Conservation (phyloP, 1,140 invertebrate genomes). For the Drosophila littoralis region DNA sequence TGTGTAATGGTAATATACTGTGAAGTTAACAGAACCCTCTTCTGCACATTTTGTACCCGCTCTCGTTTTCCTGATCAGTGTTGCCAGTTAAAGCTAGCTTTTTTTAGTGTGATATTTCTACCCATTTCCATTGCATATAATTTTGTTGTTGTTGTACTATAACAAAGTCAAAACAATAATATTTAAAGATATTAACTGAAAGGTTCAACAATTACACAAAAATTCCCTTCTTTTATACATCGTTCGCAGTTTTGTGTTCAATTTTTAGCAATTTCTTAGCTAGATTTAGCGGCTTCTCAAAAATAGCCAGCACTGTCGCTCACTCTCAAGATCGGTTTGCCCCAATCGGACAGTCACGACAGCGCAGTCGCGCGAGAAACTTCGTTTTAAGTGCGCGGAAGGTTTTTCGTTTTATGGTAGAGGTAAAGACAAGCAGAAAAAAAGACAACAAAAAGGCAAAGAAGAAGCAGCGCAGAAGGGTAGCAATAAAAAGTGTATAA, state of each 20-base stretch:
- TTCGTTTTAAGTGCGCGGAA: conserved; percentile 49
- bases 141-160: no score
- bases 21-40: conserved; percentile 3
- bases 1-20: conserved; percentile 7
- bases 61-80: conserved; percentile 10
- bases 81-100: neutral
- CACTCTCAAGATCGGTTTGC: conserved; percentile 33
- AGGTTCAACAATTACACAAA: no score
- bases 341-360: conserved; percentile 56
- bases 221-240: no score
- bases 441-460: conserved; percentile 12
- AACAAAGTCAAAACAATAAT: no score
- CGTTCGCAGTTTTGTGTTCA: no score
- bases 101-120: neutral
- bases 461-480: conserved; percentile 43
- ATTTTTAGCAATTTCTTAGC: neutral
- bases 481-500: conserved; percentile 42
- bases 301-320: conserved; percentile 11
- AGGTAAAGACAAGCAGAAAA: conserved; percentile 36
- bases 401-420: conserved; percentile 37
- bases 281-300: neutral
- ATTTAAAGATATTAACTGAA: no score
- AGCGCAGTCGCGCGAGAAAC: conserved; percentile 60
- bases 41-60: neutral
- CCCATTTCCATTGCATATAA: no score